Evolutionary conservation across 2,113 vertebrate genomes (phyloP), one percentile per base, ranked within the genome.

Genomic region (Aptenodytes patagonicus): DNA sequence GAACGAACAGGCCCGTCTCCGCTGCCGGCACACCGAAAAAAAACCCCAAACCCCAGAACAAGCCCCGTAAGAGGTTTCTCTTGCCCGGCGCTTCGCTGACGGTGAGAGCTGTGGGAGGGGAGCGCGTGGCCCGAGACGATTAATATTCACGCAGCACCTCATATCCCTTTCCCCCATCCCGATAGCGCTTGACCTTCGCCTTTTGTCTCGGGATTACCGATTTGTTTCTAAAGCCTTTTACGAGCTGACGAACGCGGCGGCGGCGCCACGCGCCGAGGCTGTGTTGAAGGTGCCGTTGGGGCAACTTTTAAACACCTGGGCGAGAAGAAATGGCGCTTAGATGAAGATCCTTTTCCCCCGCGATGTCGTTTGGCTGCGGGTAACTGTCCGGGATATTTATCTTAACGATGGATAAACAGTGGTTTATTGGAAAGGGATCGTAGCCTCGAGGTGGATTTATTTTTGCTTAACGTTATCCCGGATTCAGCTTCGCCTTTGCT

Each of bases 191-290:
- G 29, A 49, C n/a, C 36, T 58, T 42, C n/a, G 25, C 32, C n/a
- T 42, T 25, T n/a, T 25, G 31, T 15, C 44, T 24, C 17, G 3
- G 31, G 16, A 19, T 58, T 8, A 9, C 24, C 3, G 31, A 29
- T 18, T 19, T 14, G 32, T 5, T 44, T 60, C 26, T 14, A 20
- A 68, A 87, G 10, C 36, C 38, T 26, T 78, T 61, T 5, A 24
- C 0, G 13, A 19, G 26, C 7, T 25, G n/a, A 26, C 0, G 10
- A 13, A 24, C 8, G 19, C 31, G 0, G 51, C 2, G 3, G 36
- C 20, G 1, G 16, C 10, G 8, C 29, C 10, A 4, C 3, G 4
- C 2, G 4, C 46, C 6, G 8, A 26, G 29, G 55, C 24, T 6
- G 16, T 1, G 36, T 7, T 10, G 49, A 34, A 54, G 61, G 31